Percentiles rank a stretch among this genome's conserved stretches.
Conservation (phyloP, 2,113 vertebrate genomes). For the Murina feae region DNA sequence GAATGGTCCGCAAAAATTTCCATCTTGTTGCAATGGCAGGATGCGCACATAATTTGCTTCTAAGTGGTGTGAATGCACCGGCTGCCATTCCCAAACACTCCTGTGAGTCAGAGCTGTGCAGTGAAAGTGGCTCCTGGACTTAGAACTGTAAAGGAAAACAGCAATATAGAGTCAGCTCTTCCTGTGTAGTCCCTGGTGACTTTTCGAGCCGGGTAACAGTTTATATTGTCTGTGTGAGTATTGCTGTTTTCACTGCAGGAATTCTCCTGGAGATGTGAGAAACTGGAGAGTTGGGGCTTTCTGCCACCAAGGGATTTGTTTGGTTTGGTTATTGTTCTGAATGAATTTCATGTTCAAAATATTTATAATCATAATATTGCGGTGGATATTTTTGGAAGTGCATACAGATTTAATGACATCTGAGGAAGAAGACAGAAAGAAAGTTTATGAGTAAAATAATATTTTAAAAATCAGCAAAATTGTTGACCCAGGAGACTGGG, state of each 20-base stretch:
- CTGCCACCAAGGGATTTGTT: conserved; percentile 62
- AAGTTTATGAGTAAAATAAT: conserved; percentile 55
- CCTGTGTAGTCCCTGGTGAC: conserved; percentile 77
- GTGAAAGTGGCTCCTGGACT: conserved; percentile 77
- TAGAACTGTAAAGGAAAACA: conserved; percentile 70
- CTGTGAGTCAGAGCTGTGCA: conserved; percentile 73
- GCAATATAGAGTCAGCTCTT: conserved; percentile 72
- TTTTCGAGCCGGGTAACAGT: conserved; percentile 72
- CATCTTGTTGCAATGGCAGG: conserved; percentile 61
- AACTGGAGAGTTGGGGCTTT: conserved; percentile 62
- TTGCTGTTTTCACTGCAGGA: conserved; percentile 73
- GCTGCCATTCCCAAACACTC: conserved; percentile 70
- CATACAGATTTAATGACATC: conserved; percentile 48
- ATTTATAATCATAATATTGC: conserved; percentile 68
- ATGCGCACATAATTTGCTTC: conserved; percentile 62
- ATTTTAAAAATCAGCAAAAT: conserved; percentile 37
- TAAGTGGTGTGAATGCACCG: conserved; percentile 69
- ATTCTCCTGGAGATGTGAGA: conserved; percentile 72
- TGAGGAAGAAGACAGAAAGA: conserved; percentile 33
- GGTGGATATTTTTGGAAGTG: conserved; percentile 59
- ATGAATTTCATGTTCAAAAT: conserved; percentile 71
- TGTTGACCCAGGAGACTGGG: background rate
- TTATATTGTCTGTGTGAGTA: conserved; percentile 76
- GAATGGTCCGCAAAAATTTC: conserved; percentile 49
- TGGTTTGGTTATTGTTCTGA: conserved; percentile 72